Conservation (phyloP, 2,888 invertebrate species). For the Tachina fera region DNA sequence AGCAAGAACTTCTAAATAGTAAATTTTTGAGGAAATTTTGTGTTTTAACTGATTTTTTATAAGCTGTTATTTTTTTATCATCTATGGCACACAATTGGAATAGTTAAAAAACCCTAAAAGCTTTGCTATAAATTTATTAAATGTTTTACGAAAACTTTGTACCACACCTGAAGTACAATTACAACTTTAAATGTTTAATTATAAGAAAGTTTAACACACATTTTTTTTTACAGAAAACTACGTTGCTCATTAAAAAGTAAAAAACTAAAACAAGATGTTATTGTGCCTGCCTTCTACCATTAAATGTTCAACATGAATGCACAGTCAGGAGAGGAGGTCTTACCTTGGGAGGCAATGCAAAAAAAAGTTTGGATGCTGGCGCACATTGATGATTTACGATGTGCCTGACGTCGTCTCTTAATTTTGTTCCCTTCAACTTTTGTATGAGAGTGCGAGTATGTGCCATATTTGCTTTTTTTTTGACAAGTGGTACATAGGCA, state of each 20-base stretch:
- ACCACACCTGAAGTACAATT: slow-evolving; percentile 7
- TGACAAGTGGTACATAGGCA: neutral
- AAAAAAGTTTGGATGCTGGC: slow-evolving; percentile 23
- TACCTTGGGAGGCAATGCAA: neutral
- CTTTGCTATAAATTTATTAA: slow-evolving; percentile 13
- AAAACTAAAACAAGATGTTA: slow-evolving; percentile 12
- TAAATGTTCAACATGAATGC: slow-evolving; percentile 43
- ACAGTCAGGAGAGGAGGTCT: neutral
- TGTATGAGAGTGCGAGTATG: neutral
- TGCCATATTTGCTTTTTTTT: neutral
- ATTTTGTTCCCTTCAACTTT: neutral
- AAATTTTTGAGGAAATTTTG: neutral
- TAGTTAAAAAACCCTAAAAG: neutral
- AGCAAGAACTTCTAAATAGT: neutral
- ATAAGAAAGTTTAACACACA: slow-evolving; percentile 11
- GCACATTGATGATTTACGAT: slow-evolving; percentile 59
- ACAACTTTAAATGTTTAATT: slow-evolving; percentile 28
- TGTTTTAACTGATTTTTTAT: no score
- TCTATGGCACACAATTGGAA: neutral
- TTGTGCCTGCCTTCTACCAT: neutral
- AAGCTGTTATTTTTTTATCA: neutral
- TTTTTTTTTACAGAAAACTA: neutral
- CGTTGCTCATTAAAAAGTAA: neutral
- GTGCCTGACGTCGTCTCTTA: slow-evolving; percentile 42
- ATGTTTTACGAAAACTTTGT: slow-evolving; percentile 10